Evolutionary conservation across 2,888 invertebrate species (phyloP), one percentile per base, ranked within the genome.

Genomic region (Biston betularia): DNA sequence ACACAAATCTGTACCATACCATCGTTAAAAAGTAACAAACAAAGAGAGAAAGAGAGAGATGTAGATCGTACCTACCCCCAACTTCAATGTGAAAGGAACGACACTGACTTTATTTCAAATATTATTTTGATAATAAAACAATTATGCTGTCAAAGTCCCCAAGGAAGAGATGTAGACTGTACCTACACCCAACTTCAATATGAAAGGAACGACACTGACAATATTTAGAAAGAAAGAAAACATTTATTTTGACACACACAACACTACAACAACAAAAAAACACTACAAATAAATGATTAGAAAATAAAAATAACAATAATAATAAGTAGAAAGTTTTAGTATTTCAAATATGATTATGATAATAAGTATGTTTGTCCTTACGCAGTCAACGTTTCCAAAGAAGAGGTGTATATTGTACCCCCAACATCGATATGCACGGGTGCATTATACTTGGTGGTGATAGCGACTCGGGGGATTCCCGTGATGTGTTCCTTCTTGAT

Each of bases 351-450:
- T 3, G 15, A 48, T 10, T 11, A 3, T 10, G 9, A 4, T 24
- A 24, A 24, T 42, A n/a, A 52, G 1, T n/a, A 8, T 8, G n/a
- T 1, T 33, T 94, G 97, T 95, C n/a, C 90, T n/a, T 93, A 98
- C 98, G 97, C 96, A 72, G 99, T 99, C 48, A 99, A 95, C 6
- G 99, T 99, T 90, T 99, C 98, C 85, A 99, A 93, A 0, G 98
- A 98, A 6, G 98, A 98, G 0, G 99, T 99, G 91, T 99, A 99
- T 80, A 99, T 99, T 63, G 98, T 98, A 44, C 99, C 99, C 7
- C 99, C 99, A 60, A 99, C 99, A 88, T 99, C 99, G 76, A 99
- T 99, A 89, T 99, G 99, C 0, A 99, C 99, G 0, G 99, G 99
- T 2, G 99, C 99, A 63, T 98, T 98, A 89, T 97, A 98, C 68